Evolutionary conservation across 2,113 vertebrate genomes (phyloP).

Genomic region (Ceyx cyanopectus): DNA sequence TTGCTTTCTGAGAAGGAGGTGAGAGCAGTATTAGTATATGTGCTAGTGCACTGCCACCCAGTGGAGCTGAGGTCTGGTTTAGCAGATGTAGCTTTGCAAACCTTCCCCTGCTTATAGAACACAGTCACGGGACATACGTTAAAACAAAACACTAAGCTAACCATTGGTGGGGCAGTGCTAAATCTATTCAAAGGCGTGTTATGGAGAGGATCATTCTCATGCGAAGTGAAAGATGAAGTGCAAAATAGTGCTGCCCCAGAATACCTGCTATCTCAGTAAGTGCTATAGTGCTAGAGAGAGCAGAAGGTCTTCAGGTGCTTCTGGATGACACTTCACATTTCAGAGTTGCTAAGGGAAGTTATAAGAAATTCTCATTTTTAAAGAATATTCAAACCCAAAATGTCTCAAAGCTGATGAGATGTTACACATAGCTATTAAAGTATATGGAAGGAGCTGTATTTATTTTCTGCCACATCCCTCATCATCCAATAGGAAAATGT

Average conservation of each 20-base stretch:
- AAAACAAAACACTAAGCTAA: not conserved
- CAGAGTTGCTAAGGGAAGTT: not conserved
- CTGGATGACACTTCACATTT: not conserved
- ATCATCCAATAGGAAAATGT: not conserved
- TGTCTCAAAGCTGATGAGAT: not conserved
- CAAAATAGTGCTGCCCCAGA: not conserved
- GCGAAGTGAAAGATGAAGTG: accelerated
- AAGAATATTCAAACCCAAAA: not conserved
- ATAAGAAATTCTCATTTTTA: not conserved
- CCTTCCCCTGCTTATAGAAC: not conserved
- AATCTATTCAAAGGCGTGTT: not conserved
- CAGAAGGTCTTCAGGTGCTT: not conserved
- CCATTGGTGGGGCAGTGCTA: not conserved
- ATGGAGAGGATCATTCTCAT: not conserved
- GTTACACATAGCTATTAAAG: not conserved
- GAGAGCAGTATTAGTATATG: not conserved
- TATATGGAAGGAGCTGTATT: not conserved
- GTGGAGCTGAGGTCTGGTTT: not conserved
- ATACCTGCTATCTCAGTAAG: not conserved
- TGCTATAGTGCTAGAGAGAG: not conserved
- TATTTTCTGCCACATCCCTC: not conserved
- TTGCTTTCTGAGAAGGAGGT: not conserved
- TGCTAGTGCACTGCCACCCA: conserved; percentile 45
- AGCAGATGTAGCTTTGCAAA: not conserved
- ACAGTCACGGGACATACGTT: not conserved